These are phyloP conservation scores for Neoascia interrupta DNA, from an alignment of 2,888 invertebrate species.

Conservation along the genomic window DNA sequence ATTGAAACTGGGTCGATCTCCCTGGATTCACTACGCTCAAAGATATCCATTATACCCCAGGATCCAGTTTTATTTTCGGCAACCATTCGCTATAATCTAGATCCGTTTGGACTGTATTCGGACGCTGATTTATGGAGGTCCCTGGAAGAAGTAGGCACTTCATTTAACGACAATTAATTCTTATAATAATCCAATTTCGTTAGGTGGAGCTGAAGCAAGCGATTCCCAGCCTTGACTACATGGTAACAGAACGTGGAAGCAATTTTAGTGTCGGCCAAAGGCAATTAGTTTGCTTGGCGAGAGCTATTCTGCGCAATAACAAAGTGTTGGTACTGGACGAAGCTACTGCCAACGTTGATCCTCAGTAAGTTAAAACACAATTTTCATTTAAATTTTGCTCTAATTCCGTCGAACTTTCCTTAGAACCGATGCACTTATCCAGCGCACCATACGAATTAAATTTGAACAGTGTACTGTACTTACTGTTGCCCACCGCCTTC, in stretches of 20 bases:
- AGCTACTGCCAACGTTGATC: conserved; percentile 86
- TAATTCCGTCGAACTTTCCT: conserved; percentile 75
- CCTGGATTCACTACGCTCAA: conserved; percentile 80
- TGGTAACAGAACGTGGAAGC: conserved; percentile 81
- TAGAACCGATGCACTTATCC: conserved; percentile 90
- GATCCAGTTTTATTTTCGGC: conserved; percentile 82
- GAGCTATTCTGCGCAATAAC: conserved; percentile 84
- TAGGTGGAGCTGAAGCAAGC: conserved; percentile 82
- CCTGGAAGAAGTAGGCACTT: conserved; percentile 74
- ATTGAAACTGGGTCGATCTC: conserved; percentile 82
- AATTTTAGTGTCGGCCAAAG: conserved; percentile 86
- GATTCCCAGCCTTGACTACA: conserved; percentile 81
- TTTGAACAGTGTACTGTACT: conserved; percentile 92
- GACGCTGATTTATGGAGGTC: conserved; percentile 78
- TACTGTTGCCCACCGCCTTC: conserved; percentile 94
- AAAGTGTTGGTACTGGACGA: conserved; percentile 85
- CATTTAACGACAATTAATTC: no score
- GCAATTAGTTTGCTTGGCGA: conserved; percentile 85
- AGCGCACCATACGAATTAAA: conserved; percentile 88
- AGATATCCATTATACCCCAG: conserved; percentile 83
- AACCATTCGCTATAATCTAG: conserved; percentile 84
- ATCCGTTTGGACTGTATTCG: conserved; percentile 81
- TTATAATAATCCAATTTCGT: neutral
- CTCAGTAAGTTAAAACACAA: conserved; percentile 78
- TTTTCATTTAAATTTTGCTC: neutral